Evolutionary conservation across 2,797 vertebrate species (phyloP).

Genomic region (Poliocrania exsul): DNA sequence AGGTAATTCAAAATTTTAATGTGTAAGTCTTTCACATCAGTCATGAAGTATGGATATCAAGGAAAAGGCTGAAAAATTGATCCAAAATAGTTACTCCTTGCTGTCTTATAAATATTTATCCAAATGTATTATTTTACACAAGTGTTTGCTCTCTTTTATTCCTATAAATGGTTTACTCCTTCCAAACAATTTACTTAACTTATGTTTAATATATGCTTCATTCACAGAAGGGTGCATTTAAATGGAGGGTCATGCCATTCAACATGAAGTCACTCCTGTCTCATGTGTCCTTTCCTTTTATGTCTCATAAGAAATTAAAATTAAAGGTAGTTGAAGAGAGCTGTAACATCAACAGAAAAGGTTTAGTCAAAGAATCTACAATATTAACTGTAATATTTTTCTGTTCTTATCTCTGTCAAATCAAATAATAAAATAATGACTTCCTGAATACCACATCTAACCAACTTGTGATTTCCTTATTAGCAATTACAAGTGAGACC

Average conservation of each 20-base stretch:
- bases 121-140: not conserved
- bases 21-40: not conserved
- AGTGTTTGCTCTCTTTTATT: not conserved
- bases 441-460: not conserved
- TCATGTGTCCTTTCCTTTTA: not conserved
- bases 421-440: not conserved
- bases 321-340: not conserved
- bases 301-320: not conserved
- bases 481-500: not conserved
- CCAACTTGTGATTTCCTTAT: not conserved
- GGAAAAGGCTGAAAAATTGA: not conserved
- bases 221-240: not conserved
- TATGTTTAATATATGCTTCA: not conserved
- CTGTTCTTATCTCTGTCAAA: not conserved
- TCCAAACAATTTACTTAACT: not conserved
- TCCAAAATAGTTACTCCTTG: not conserved
- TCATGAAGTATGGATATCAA: not conserved
- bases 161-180: not conserved
- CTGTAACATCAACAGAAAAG: not conserved
- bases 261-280: not conserved
- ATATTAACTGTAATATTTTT: not conserved
- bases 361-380: not conserved
- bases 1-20: not conserved
- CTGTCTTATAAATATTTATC: not conserved
- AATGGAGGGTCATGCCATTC: not conserved